Evolutionary conservation across 2,797 vertebrate genomes (phyloP).

Genomic region (Carapus acus): DNA sequence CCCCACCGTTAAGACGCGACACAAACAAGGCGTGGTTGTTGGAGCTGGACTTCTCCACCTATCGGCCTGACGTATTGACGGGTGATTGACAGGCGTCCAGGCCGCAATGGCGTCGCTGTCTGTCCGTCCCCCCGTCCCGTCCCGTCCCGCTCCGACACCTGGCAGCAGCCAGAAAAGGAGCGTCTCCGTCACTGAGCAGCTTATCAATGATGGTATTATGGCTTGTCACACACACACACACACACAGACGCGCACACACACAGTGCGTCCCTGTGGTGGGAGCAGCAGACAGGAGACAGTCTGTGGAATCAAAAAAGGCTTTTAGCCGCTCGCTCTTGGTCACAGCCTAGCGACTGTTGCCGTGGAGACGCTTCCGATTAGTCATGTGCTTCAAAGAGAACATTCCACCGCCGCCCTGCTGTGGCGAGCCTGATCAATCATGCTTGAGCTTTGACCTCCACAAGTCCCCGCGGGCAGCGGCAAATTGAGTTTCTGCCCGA

Average conservation of each 20-base stretch:
- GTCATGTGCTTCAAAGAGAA: conserved; percentile 57
- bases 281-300: conserved; percentile 50
- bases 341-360: conserved; percentile 43
- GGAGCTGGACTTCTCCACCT: conserved; percentile 12
- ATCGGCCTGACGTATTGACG: conserved; percentile 20
- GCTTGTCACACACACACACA: conserved; percentile 34
- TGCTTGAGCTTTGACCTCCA: conserved; percentile 48
- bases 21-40: conserved; percentile 1
- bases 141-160: conserved; percentile 56
- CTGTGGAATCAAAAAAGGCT: conserved; percentile 47
- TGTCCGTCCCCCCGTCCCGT: conserved; percentile 26
- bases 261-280: conserved; percentile 51
- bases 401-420: conserved; percentile 49
- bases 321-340: conserved; percentile 27
- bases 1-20: conserved; percentile 4
- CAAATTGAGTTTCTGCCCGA: conserved; percentile 34
- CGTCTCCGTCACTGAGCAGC: conserved; percentile 36
- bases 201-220: conserved; percentile 64
- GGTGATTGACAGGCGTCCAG: conserved; percentile 9
- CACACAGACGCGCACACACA: too few species aligned
- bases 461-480: conserved; percentile 9
- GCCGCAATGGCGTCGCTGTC: conserved; percentile 29
- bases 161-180: conserved; percentile 41
- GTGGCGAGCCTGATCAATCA: conserved; percentile 53
- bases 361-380: conserved; percentile 54